Conservation (phyloP, 2,888 invertebrate species). For the Torymus auratus region DNA sequence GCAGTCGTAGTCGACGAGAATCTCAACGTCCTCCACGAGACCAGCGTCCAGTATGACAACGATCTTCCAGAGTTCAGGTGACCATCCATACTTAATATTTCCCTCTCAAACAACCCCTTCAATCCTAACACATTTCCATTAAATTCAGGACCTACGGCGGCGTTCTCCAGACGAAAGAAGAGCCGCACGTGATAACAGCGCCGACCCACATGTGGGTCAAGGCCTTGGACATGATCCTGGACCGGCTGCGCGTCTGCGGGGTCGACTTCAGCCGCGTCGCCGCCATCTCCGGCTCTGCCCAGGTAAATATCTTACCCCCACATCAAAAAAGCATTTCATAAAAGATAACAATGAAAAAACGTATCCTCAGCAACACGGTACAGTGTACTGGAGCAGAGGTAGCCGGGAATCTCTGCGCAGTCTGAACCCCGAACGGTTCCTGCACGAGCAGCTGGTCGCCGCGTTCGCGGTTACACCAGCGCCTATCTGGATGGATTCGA, state of each 20-base stretch:
- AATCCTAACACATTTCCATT: too few species aligned
- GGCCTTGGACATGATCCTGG: conserved; percentile 93
- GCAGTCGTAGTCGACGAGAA: conserved; percentile 88
- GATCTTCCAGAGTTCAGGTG: conserved; percentile 96
- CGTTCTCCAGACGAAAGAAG: conserved; percentile 78
- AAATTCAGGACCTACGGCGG: conserved; percentile 81
- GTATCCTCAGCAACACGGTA: conserved; percentile 92
- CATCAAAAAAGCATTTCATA: too few species aligned
- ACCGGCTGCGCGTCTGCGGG: conserved; percentile 87
- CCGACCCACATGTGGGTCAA: conserved; percentile 97
- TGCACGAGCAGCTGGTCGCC: conserved; percentile 89
- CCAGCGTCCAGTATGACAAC: conserved; percentile 91
- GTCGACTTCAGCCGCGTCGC: conserved; percentile 90
- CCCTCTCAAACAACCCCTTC: too few species aligned
- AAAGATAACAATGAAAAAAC: too few species aligned
- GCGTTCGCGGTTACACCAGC: conserved; percentile 88
- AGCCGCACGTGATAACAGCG: conserved; percentile 82
- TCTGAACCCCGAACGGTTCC: conserved; percentile 85
- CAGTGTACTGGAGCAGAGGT: conserved; percentile 94
- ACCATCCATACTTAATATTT: neutral
- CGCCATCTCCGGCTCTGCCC: conserved; percentile 93
- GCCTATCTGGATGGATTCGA: conserved; percentile 98
- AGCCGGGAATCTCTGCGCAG: conserved; percentile 82
- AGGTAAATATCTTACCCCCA: conserved; percentile 79
- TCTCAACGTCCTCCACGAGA: conserved; percentile 86